Base-by-base conservation (phyloP, 2,113 vertebrate genomes). In the Brachyhypopomus occidentalis region DNA sequence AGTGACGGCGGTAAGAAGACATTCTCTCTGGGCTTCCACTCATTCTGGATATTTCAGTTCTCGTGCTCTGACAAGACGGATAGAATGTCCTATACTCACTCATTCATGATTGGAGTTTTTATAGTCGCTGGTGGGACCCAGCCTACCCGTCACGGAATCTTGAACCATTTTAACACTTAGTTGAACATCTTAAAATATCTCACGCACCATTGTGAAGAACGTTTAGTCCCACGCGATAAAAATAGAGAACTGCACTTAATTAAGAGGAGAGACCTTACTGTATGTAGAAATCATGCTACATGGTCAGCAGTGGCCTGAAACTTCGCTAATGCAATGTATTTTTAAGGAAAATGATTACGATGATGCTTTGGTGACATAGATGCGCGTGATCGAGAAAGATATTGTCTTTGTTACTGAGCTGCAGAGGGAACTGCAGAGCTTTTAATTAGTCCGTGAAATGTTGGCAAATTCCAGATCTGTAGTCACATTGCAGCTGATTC, bases 1-100 rank as follows among this genome's bases (percentile, higher is more conserved):
- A 94, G 75, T 92, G 92, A 23, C 92, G 90, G 62, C 92, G 90
- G 83, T 94, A 94, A 0, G 93, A 94, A 6, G 93, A 95, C 85
- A 92, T 92, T 83, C 91, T 92, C 55, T 93, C 93, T 77, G 89
- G 90, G 81, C 93, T 93, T 85, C 75, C 82, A 69, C 92, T 92
- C 94, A 93, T 94, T 75, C 1, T 90, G 76, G 60, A 77, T 58
- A 11, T 45, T 27, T 63, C 7, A 76, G 27, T 48, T 83, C 81
- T 34, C 45, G 56, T 74, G 9, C 79, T 38, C 41, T 71, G 71
- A 52, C 45, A 52, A 74, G 82, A 27, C 48, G 70, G 59, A 41
- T 0, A 48, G 58, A 75, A 55, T 72, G 83, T 78, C 59, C 56
- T 63, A 62, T 60, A 2, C 52, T 6, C 72, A 5, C 23, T 71